Conservation (phyloP, 2,888 invertebrate species). For the Leptinotarsa juncta region DNA sequence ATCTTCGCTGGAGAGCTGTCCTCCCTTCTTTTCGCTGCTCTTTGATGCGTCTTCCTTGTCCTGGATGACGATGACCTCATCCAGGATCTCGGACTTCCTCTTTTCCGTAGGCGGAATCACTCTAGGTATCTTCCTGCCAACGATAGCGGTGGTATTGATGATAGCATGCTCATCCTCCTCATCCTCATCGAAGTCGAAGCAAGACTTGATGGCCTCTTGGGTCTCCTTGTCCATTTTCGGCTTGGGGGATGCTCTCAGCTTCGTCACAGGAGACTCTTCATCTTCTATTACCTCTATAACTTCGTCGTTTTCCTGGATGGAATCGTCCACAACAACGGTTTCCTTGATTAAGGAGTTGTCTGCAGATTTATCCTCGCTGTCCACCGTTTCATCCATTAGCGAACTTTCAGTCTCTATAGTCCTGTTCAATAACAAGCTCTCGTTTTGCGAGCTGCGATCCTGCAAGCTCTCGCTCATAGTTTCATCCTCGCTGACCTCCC, state of each 20-base stretch:
- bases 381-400: neutral
- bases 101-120: constrained; percentile 65
- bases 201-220: constrained; percentile 67
- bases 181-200: constrained; percentile 84
- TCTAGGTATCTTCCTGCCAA: constrained; percentile 76
- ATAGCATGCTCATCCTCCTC: constrained; percentile 76
- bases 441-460: too few species aligned
- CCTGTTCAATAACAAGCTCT: neutral
- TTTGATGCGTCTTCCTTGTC: constrained; percentile 44
- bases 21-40: constrained; percentile 38
- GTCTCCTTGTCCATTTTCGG: constrained; percentile 34
- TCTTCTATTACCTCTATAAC: neutral
- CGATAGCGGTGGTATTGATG: constrained; percentile 62
- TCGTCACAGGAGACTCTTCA: constrained; percentile 5
- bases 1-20: constrained; percentile 52
- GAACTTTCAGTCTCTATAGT: constrained; percentile 4
- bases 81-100: constrained; percentile 55
- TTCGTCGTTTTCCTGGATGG: constrained; percentile 7
- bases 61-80: constrained; percentile 27
- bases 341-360: neutral
- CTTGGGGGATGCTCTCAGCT: constrained; percentile 8
- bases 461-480: constrained; percentile 13
- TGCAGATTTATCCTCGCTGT: neutral
- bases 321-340: neutral
- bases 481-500: constrained; percentile 73